Conservation (phyloP, 2,888 invertebrate species). For the Biston stratarius region DNA sequence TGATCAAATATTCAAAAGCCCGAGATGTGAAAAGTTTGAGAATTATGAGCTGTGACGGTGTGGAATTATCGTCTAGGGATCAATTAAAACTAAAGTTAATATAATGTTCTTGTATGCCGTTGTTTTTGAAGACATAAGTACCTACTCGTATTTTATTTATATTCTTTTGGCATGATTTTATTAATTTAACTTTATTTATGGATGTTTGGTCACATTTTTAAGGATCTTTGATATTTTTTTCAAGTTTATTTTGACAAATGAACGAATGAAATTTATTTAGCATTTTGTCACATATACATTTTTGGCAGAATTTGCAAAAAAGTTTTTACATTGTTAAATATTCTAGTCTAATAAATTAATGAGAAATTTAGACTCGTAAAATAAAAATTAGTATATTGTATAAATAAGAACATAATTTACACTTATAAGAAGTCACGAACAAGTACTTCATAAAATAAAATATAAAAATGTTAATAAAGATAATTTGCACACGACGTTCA, state of each 20-base stretch:
- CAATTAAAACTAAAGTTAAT: constrained; percentile 40
- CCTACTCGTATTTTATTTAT: neutral
- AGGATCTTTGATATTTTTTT: too few relatives aligned
- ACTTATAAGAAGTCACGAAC: neutral
- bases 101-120: constrained; percentile 34
- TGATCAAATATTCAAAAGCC: constrained; percentile 61
- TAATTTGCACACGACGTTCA: constrained; percentile 46
- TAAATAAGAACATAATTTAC: too few relatives aligned
- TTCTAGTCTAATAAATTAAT: too few relatives aligned
- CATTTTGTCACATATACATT: too few relatives aligned
- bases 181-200: too few relatives aligned
- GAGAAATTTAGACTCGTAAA: too few relatives aligned
- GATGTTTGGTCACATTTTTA: too few relatives aligned
- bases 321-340: too few relatives aligned
- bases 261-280: too few relatives aligned
- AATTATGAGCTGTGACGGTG: constrained; percentile 36
- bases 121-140: constrained; percentile 11
- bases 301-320: too few relatives aligned
- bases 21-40: constrained; percentile 44
- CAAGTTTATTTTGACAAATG: too few relatives aligned
- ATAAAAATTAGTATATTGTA: too few relatives aligned
- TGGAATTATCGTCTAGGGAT: constrained; percentile 41
- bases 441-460: neutral
- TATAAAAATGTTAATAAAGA: constrained; percentile 29
- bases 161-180: neutral